These are phyloP conservation scores for Pristionchus maxplancki DNA, from an alignment of 2,888 invertebrate species.

Conservation along the genomic window DNA sequence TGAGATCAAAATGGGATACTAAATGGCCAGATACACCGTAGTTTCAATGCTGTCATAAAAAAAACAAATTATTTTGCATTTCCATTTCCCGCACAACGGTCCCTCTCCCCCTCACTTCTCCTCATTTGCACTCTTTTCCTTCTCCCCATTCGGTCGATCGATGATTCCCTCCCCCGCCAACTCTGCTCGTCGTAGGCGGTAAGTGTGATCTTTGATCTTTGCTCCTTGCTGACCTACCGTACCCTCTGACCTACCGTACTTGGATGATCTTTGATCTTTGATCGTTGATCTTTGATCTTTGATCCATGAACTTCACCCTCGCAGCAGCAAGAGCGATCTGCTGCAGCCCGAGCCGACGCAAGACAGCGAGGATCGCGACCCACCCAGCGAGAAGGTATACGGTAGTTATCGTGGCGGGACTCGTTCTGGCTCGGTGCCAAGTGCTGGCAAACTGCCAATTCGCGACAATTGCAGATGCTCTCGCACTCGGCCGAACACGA, in stretches of 20 bases:
- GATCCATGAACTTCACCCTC: too few species aligned
- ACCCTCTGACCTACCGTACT: too few species aligned
- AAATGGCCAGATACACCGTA: too few species aligned
- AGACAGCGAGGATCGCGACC: not conserved
- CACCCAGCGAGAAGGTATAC: conserved; percentile 1
- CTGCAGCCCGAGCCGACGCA: not conserved
- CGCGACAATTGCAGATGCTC: not conserved
- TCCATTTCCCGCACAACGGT: not conserved
- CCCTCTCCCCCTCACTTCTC: not conserved
- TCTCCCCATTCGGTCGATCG: not conserved
- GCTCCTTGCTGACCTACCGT: too few species aligned
- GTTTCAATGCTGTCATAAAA: too few species aligned
- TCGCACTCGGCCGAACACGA: conserved; percentile 10
- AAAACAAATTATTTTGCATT: too few species aligned
- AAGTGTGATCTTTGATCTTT: not conserved
- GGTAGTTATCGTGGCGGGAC: not conserved
- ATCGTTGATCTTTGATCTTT: not conserved
- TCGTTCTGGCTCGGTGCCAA: not conserved
- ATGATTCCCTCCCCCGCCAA: not conserved
- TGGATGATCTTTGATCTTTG: not conserved
- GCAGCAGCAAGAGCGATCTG: not conserved
- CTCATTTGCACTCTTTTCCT: not conserved
- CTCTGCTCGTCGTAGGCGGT: not conserved
- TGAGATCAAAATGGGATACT: too few species aligned
- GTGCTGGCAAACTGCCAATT: not conserved